Percentiles rank a stretch among this genome's conserved stretches.
Evolutionary conservation across 2,888 invertebrate genomes (phyloP).

Genomic region (Eupithecia centaureata): DNA sequence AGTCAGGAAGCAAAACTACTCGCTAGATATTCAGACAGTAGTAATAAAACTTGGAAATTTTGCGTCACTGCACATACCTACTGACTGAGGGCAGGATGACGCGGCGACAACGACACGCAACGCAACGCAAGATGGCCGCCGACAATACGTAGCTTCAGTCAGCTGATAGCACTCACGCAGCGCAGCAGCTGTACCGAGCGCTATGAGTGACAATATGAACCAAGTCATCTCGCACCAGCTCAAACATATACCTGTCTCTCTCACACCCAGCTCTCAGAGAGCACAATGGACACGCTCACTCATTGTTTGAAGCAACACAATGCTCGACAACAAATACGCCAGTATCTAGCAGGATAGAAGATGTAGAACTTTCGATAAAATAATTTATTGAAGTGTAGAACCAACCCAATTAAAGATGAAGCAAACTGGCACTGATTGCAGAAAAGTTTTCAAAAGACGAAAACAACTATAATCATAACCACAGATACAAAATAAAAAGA

Average conservation of each 20-base stretch:
- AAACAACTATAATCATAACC: not conserved
- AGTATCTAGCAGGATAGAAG: conserved; percentile 42
- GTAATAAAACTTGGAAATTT: conserved; percentile 72
- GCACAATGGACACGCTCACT: conserved; percentile 65
- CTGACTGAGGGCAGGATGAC: conserved; percentile 66
- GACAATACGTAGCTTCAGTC: conserved; percentile 60
- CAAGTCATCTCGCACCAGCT: conserved; percentile 44
- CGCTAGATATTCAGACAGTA: conserved; percentile 66
- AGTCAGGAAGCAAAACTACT: conserved; percentile 43
- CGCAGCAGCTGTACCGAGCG: conserved; percentile 69
- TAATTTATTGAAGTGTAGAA: not conserved
- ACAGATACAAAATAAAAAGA: not conserved
- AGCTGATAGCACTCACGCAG: conserved; percentile 81
- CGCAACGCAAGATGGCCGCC: conserved; percentile 79
- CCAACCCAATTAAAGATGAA: not conserved
- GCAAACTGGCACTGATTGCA: not conserved
- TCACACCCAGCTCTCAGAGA: conserved; percentile 56
- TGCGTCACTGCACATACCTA: conserved; percentile 61
- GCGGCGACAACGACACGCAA: conserved; percentile 67
- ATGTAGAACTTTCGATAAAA: too few relatives aligned
- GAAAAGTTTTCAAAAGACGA: not conserved
- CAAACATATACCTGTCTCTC: conserved; percentile 70
- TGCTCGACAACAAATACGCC: conserved; percentile 50
- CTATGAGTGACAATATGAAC: conserved; percentile 40
- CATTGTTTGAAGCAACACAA: conserved; percentile 69